phyloP scores from a whole-genome alignment of 2,888 invertebrate genomes.

The Oxycera nigricornis region DNA sequence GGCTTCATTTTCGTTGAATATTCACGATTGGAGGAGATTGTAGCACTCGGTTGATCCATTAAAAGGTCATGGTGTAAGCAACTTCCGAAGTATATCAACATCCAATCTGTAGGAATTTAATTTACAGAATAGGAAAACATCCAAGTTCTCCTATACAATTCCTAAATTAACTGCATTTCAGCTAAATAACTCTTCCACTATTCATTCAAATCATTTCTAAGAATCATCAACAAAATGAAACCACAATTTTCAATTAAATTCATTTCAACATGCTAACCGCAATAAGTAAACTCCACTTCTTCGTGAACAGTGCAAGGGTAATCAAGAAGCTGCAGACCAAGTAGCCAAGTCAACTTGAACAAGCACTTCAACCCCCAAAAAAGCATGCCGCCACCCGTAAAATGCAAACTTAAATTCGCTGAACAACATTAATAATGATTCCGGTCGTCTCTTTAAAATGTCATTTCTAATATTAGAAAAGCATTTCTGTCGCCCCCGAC shows the following conservation, averaged over 20 bases:
- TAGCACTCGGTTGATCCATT: too few relatives aligned
- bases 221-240: slow-evolving; percentile 8
- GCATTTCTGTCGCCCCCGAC: not conserved
- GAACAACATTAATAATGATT: slow-evolving; percentile 37
- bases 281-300: not conserved
- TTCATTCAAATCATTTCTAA: not conserved
- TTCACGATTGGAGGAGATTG: too few relatives aligned
- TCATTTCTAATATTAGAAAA: slow-evolving; percentile 25
- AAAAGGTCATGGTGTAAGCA: too few relatives aligned
- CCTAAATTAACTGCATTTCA: not conserved
- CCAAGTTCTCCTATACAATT: too few relatives aligned
- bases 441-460: slow-evolving; percentile 7
- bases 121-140: too few relatives aligned
- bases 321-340: not conserved
- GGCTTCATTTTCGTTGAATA: too few relatives aligned
- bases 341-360: not conserved
- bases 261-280: not conserved
- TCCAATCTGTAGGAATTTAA: too few relatives aligned
- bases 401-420: slow-evolving; percentile 14
- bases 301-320: not conserved
- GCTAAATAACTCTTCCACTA: not conserved
- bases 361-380: not conserved
- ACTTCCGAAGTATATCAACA: too few relatives aligned
- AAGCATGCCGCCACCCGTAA: not conserved
- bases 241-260: slow-evolving; percentile 24